Evolutionary conservation across 2,888 invertebrate species (phyloP), one percentile per base, ranked within the genome.

Genomic region (Slavum lentiscoides): DNA sequence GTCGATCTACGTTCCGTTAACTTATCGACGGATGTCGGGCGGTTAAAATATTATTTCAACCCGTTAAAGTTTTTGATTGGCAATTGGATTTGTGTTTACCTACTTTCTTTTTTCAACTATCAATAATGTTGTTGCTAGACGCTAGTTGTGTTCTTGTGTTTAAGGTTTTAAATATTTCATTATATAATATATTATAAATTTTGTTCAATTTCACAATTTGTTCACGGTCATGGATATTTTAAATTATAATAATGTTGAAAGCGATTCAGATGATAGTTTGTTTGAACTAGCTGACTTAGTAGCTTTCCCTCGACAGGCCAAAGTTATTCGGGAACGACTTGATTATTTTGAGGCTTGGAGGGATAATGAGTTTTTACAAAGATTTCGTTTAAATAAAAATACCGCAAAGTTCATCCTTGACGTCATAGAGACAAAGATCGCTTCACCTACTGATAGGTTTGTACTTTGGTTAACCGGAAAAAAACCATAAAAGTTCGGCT

Each of bases 21-120:
- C 39, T 66, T 66, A 66, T 66, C 39, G 66, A 39, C 66, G n/a
- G 66, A 66, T 66, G 19, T 66, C 64, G 64, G 64, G 64, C 39
- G 39, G 64, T 64, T 64, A 17, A 19, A 39, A 66, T 66, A 66
- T 66, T 39, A 39, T 66, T 66, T 19, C 66, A 66, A n/a, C 39
- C 39, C 66, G 39, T 66, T 66, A 66, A 66, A 39, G 66, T 15
- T 66, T 66, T 66, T 39, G 66, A 39, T 9, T 23, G 23, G 61
- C 61, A 61, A 23, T 23, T 61, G 61, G 61, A 17, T 7, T 61
- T 21, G 21, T 61, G 61, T 61, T 7, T 61, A 7, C 23, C 8
- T 21, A 21, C 21, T 59, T 59, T 59, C 4, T 59, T n/a, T 59
- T 59, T 59, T 59, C 3, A 21, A 11, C 59, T 59, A 59, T 59